These are phyloP conservation scores for Caenorhabditis inopinata DNA, from an alignment of 1,140 invertebrate genomes.

Conservation along the genomic window DNA sequence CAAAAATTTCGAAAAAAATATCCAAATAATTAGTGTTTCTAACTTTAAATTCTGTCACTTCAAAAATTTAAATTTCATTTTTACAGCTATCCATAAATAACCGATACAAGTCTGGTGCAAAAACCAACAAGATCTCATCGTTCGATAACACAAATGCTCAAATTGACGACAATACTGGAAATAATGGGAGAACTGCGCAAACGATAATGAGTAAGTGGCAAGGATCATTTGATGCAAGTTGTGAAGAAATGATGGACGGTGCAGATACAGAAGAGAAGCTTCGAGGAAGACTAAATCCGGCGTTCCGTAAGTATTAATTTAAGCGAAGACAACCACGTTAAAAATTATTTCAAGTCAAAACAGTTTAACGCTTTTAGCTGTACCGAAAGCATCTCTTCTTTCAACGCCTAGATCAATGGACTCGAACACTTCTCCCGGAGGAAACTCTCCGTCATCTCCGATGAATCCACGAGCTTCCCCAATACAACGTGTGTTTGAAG, in stretches of 20 bases:
- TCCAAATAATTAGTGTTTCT: no score
- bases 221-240: constrained; percentile 20
- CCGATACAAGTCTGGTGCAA: constrained; percentile 19
- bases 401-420: constrained; percentile 23
- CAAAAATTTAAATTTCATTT: no score
- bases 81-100: neutral
- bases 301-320: neutral
- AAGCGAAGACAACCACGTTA: neutral
- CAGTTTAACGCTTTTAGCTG: neutral
- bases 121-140: constrained; percentile 23
- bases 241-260: constrained; percentile 28
- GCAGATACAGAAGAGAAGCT: neutral
- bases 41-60: no score
- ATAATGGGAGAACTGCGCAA: constrained; percentile 4
- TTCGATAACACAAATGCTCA: constrained; percentile 30
- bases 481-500: neutral
- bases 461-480: constrained; percentile 17
- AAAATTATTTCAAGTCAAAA: no score
- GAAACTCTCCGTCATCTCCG: neutral
- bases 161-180: constrained; percentile 12
- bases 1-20: no score
- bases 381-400: neutral
- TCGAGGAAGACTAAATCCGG: neutral
- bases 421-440: constrained; percentile 2
- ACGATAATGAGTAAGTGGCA: constrained; percentile 29